Percentiles rank a stretch among this genome's conserved stretches.
phyloP scores from a whole-genome alignment of 2,888 invertebrate species.

The Pheosia gnoma region DNA sequence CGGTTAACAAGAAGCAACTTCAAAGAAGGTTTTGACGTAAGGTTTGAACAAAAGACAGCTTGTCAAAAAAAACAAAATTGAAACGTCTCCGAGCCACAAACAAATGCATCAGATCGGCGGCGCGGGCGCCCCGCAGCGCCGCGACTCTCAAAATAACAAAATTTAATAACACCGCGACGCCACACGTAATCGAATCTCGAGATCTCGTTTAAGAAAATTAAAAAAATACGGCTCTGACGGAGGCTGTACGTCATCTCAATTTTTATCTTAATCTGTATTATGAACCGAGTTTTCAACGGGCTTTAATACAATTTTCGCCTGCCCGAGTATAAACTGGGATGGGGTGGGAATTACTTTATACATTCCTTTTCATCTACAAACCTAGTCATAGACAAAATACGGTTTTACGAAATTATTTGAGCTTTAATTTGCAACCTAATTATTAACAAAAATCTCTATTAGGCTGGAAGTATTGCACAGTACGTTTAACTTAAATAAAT shows the following conservation, averaged over 20 bases:
- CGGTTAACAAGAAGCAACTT: no score
- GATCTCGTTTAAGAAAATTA: slow-evolving; percentile 79
- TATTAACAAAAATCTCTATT: no score
- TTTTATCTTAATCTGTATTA: slow-evolving; percentile 79
- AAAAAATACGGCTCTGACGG: slow-evolving; percentile 72
- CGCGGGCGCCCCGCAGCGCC: slow-evolving; percentile 36
- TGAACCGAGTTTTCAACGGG: slow-evolving; percentile 58
- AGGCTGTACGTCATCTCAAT: slow-evolving; percentile 75
- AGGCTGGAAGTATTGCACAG: no score
- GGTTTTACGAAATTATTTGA: no score
- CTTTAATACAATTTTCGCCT: slow-evolving; percentile 64
- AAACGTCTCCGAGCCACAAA: slow-evolving; percentile 28
- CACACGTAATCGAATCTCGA: slow-evolving; percentile 75
- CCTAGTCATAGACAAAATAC: no score
- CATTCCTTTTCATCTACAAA: slow-evolving; percentile 23
- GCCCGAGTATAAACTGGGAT: slow-evolving; percentile 41
- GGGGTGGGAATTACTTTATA: slow-evolving; percentile 53
- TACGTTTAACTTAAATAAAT: no score
- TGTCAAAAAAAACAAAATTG: background rate
- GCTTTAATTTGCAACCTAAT: no score
- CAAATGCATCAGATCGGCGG: slow-evolving; percentile 36
- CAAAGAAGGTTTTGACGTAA: no score
- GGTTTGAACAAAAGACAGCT: background rate
- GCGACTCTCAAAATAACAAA: slow-evolving; percentile 53
- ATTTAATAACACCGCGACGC: slow-evolving; percentile 68